These are phyloP conservation scores for Oxygymnocypris stewartii DNA, from an alignment of 2,113 vertebrate species.

Conservation along the genomic window DNA sequence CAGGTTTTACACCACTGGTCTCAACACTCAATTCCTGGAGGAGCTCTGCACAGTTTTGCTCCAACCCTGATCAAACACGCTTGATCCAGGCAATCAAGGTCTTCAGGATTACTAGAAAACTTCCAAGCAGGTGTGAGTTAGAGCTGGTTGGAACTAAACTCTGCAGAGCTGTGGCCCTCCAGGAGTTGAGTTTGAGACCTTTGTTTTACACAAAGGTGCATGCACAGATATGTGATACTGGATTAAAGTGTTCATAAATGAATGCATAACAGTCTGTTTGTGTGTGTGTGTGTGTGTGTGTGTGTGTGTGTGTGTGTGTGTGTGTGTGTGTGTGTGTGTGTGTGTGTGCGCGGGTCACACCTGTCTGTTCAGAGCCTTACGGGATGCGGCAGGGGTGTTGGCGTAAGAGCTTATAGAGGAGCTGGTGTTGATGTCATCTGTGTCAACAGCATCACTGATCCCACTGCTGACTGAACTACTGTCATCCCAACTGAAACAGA, in stretches of 20 bases:
- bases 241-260: background rate
- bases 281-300: no score
- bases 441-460: constrained; percentile 97
- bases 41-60: no score
- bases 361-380: constrained; percentile 85
- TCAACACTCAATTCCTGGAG: no score
- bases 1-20: background rate
- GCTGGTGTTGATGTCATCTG: constrained; percentile 98
- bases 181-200: no score
- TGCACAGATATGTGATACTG: background rate
- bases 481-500: constrained; percentile 90
- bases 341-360: constrained; percentile 66
- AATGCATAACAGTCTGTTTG: background rate
- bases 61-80: no score
- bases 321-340: no score
- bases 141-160: no score
- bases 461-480: constrained; percentile 99
- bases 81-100: no score
- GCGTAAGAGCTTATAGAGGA: constrained; percentile 98
- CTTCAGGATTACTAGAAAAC: no score
- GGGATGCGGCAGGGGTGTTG: constrained; percentile 91
- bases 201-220: background rate
- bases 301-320: background rate
- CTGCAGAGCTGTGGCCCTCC: no score
- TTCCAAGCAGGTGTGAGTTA: no score